Evolutionary conservation across 2,113 vertebrate genomes (phyloP), one percentile per base, ranked within the genome.

Genomic region (Hucho hucho): DNA sequence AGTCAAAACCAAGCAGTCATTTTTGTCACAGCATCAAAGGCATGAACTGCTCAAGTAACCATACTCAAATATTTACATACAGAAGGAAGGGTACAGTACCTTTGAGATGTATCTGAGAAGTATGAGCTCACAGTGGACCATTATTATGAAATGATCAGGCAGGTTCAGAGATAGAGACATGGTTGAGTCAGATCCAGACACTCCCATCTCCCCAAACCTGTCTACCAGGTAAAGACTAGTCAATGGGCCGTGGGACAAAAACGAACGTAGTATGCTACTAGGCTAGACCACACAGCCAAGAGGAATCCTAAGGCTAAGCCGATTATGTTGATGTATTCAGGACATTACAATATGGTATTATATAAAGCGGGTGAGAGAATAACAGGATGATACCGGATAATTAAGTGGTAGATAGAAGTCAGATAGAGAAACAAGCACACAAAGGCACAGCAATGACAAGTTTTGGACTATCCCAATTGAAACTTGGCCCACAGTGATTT

Each of bases 171-270:
- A 18, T 1, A 13, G 18, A 66, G 70, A 37, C 58, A 46, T 59
- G 73, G 25, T 64, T 85, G 75, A 81, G 73, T 78, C 66, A 79
- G 71, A 74, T 53, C 59, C 43, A 20, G 68, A 63, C 83, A 70
- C 81, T 3, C 81, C 84, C 29, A 22, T 64, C 29, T 64, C 71
- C 68, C 73, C 77, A 82, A 86, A 88, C 86, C 78, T 49, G 84
- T 80, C 76, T 59, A 59, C 69, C 79, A 28, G 49, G 16, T 53
- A 53, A 4, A 53, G 49, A 18, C 49, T 53, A 18, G 53, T 32
- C 49, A 67, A n/a, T 53, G 64, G 83, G 58, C 64, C 28, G 56
- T 43, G 37, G 37, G 37, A 43, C 37, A 43, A 43, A 43, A 11
- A 43, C 37, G 0, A 43, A 43, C 3, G 37, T 43, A 43, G 37